A percentile compares a stretch with the other conserved stretches of the same genome.
Evolutionary conservation across 1,140 invertebrate genomes (phyloP).

Genomic region (Amphibalanus amphitrite): DNA sequence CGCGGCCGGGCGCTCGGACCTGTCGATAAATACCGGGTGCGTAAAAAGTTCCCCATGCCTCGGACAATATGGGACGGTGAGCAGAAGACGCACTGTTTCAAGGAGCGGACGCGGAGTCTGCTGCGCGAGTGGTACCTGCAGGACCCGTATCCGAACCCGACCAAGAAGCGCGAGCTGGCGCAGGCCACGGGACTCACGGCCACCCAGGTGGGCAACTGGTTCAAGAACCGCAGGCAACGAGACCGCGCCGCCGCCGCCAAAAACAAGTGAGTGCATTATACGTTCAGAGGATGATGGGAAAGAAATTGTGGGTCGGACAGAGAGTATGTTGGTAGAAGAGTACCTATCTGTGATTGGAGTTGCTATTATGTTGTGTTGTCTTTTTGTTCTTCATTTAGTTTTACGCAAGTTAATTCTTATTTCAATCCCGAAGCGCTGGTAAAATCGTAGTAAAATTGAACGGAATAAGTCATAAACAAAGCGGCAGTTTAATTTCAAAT

Average conservation of each 20-base stretch:
- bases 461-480: too few relatives aligned
- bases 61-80: constrained; percentile 99
- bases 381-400: too few relatives aligned
- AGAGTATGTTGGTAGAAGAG: too few relatives aligned
- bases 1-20: constrained; percentile 88
- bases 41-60: constrained; percentile 97
- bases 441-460: too few relatives aligned
- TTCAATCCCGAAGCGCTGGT: too few relatives aligned
- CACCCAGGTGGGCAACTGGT: constrained; percentile 99
- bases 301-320: too few relatives aligned
- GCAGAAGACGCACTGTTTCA: constrained; percentile 99
- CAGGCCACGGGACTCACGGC: constrained; percentile 93
- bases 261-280: constrained; percentile 22
- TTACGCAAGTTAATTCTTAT: too few relatives aligned
- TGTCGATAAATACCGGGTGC: constrained; percentile 97
- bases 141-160: constrained; percentile 98
- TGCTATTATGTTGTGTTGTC: too few relatives aligned
- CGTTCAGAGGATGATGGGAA: too few relatives aligned
- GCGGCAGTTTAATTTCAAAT: too few relatives aligned
- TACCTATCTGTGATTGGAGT: too few relatives aligned
- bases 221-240: constrained; percentile 95
- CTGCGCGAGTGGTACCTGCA: constrained; percentile 96
- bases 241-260: constrained; percentile 98
- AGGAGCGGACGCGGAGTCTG: constrained; percentile 86
- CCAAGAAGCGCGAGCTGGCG: constrained; percentile 94